Conservation (phyloP, 1,140 invertebrate genomes). For the Euwallacea similis region DNA sequence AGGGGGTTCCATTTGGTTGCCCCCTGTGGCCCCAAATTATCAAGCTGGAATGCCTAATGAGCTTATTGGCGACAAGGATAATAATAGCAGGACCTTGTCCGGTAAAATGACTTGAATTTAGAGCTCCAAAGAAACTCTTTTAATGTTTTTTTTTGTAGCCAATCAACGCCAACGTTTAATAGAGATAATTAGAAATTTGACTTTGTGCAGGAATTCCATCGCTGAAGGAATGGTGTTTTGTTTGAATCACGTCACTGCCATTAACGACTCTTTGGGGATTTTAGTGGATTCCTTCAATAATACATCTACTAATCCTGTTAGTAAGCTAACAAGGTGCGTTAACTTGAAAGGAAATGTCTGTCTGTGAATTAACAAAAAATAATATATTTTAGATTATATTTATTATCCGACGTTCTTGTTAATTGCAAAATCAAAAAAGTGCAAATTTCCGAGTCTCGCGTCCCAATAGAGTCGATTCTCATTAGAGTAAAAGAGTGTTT, state of each 20-base stretch:
- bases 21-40: slow-evolving; percentile 89
- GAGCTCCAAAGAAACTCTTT: not conserved
- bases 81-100: slow-evolving; percentile 10
- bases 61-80: slow-evolving; percentile 69
- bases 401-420: slow-evolving; percentile 28
- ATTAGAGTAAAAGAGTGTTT: slow-evolving; percentile 63
- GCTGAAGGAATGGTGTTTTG: slow-evolving; percentile 97
- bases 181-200: slow-evolving; percentile 83
- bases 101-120: slow-evolving; percentile 1
- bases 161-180: slow-evolving; percentile 77
- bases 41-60: slow-evolving; percentile 87
- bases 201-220: slow-evolving; percentile 78
- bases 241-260: slow-evolving; percentile 93
- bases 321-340: slow-evolving; percentile 92
- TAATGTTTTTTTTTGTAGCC: slow-evolving; percentile 38
- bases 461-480: slow-evolving; percentile 49
- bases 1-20: slow-evolving; percentile 91
- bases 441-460: not conserved
- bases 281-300: slow-evolving; percentile 83
- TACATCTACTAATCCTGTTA: slow-evolving; percentile 75
- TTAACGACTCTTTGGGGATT: slow-evolving; percentile 92
- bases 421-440: slow-evolving; percentile 20
- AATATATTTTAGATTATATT: slow-evolving; percentile 23
- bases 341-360: not conserved
- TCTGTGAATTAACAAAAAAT: not conserved